phyloP scores from a whole-genome alignment of 2,888 invertebrate species.

The Pollenia angustigena region DNA sequence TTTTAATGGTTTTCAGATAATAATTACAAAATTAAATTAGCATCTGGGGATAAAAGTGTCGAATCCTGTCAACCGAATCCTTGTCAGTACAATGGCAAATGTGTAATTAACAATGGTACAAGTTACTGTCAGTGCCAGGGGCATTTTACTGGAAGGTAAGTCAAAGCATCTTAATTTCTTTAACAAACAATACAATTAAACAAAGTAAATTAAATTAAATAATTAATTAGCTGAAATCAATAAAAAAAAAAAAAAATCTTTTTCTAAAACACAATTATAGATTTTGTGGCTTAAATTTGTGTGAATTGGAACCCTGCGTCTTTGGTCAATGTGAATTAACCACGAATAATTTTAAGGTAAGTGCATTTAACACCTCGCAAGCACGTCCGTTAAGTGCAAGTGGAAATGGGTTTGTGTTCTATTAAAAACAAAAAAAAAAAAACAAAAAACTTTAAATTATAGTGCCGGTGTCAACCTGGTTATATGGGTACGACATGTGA shows the following conservation, averaged over 20 bases:
- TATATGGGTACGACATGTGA: slow-evolving; percentile 89
- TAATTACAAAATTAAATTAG: slow-evolving; percentile 87
- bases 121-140: slow-evolving; percentile 89
- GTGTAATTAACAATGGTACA: slow-evolving; percentile 85
- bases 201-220: slow-evolving; percentile 1
- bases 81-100: slow-evolving; percentile 89
- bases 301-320: slow-evolving; percentile 87
- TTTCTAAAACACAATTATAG: slow-evolving; percentile 78
- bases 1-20: slow-evolving; percentile 85
- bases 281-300: slow-evolving; percentile 90
- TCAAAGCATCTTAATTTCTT: slow-evolving; percentile 18
- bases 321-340: slow-evolving; percentile 85
- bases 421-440: background rate
- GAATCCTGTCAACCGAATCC: slow-evolving; percentile 91
- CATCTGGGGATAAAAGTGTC: slow-evolving; percentile 86
- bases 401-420: background rate
- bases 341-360: slow-evolving; percentile 82
- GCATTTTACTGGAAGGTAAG: slow-evolving; percentile 88
- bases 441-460: slow-evolving; percentile 75
- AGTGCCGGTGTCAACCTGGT: slow-evolving; percentile 88
- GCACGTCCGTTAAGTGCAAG: background rate
- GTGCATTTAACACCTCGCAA: background rate
- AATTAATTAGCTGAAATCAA: slow-evolving; percentile 16
- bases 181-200: background rate
- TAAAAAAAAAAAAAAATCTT: background rate